Evolutionary conservation across 2,888 invertebrate species (phyloP).

Genomic region (Habroteleia sp.): DNA sequence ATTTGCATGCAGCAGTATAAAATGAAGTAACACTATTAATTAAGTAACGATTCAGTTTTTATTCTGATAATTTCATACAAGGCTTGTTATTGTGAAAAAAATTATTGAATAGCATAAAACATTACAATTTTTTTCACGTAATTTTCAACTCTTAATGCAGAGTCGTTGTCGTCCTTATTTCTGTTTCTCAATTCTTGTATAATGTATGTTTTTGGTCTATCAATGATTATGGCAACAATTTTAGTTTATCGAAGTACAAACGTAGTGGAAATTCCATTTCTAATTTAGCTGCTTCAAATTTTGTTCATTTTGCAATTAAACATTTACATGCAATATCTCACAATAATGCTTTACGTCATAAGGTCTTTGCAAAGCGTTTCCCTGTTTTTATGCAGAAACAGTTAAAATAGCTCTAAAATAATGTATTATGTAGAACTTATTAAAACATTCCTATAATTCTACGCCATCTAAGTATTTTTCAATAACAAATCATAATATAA

Average conservation of each 20-base stretch:
- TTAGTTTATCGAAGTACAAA: conserved; percentile 5
- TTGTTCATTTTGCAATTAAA: conserved; percentile 15
- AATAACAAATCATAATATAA: too few relatives aligned
- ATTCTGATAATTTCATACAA: conserved; percentile 42
- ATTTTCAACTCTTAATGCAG: too few relatives aligned
- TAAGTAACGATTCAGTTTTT: conserved; percentile 54
- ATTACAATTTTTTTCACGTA: conserved; percentile 24
- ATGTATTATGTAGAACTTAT: neutral
- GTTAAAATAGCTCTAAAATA: conserved; percentile 22
- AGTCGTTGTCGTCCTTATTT: neutral
- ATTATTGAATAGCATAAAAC: conserved; percentile 36
- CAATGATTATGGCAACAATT: conserved; percentile 10
- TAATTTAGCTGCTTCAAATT: conserved; percentile 23
- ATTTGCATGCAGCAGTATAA: too few relatives aligned
- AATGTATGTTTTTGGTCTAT: too few relatives aligned
- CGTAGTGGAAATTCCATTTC: neutral
- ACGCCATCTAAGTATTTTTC: too few relatives aligned
- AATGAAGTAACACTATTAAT: too few relatives aligned
- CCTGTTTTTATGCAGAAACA: conserved; percentile 14
- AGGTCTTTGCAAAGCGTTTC: conserved; percentile 48
- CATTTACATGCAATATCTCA: conserved; percentile 28
- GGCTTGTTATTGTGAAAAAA: conserved; percentile 53
- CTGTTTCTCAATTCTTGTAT: neutral
- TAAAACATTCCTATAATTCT: neutral
- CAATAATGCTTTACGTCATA: conserved; percentile 21